A percentile compares a stretch with the other conserved stretches of the same genome.
phyloP scores from a whole-genome alignment of 2,888 invertebrate species.

The Trissolcus japonicus region DNA sequence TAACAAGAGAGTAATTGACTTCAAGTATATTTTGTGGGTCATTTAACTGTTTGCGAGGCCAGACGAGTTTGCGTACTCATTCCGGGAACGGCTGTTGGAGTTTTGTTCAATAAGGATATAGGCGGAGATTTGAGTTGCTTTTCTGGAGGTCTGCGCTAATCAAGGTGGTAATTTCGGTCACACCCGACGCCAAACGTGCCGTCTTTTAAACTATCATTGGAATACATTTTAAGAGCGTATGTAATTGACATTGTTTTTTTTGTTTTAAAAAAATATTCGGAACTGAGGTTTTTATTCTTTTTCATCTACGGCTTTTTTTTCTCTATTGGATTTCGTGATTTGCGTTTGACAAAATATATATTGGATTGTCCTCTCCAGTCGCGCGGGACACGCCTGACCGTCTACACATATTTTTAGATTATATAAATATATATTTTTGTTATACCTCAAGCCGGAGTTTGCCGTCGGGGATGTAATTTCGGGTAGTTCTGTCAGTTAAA shows the following conservation, averaged over 20 bases:
- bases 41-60: constrained; percentile 56
- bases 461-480: constrained; percentile 1
- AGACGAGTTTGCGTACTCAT: constrained; percentile 52
- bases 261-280: constrained; percentile 47
- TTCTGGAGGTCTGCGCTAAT: constrained; percentile 1
- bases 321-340: constrained; percentile 31
- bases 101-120: background rate
- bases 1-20: constrained; percentile 74
- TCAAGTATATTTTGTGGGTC: constrained; percentile 71
- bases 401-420: constrained; percentile 33
- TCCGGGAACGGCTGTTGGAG: constrained; percentile 37
- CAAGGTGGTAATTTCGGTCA: background rate
- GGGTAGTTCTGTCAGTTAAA: background rate
- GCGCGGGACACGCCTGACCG: constrained; percentile 8
- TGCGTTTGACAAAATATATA: constrained; percentile 42
- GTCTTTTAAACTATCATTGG: constrained; percentile 26
- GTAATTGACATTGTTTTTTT: constrained; percentile 39
- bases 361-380: constrained; percentile 37
- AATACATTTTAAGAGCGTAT: constrained; percentile 28
- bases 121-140: constrained; percentile 17
- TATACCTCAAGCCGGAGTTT: constrained; percentile 11
- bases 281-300: constrained; percentile 24
- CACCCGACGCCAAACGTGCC: constrained; percentile 7
- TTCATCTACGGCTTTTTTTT: constrained; percentile 19
- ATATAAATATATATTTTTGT: constrained; percentile 11